Evolutionary conservation across 2,888 invertebrate species (phyloP), one percentile per base, ranked within the genome.

Genomic region (Oscheius myriophilus): DNA sequence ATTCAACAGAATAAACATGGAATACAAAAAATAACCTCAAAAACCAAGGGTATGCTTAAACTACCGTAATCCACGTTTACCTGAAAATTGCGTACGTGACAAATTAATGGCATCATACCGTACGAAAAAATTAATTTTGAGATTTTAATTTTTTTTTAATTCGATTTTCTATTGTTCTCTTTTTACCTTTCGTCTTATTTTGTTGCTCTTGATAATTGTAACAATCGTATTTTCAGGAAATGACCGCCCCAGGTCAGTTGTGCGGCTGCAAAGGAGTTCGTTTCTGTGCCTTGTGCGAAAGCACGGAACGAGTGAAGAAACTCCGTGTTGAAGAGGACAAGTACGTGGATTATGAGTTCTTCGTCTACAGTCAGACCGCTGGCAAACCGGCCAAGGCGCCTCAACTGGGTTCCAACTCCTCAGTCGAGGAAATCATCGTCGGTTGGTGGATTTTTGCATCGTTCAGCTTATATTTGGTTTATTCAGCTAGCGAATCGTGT

Each of bases 201-300:
- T 33, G 3, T 33, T 33, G 33, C 33, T 33, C 3, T 33, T 33
- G 3, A 33, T 33, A 33, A 33, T 18, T 46, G 4, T 7, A 46
- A 53, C 6, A 18, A 53, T 9, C 3, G 18, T 25, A 4, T 25
- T 53, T 25, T 25, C 3, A 25, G 16, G n/a, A 63, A 21, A 63
- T 49, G 65, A 54, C 23, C 12, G 41, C 41, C 12, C 18, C 41
- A 3, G 61, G 33, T 7, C 25, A 49, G 33, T n/a, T 21, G n/a
- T 96, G 96, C 88, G 95, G 94, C 49, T 96, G 96, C 87, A 96
- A 96, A 89, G 94, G 95, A 2, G 92, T 92, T 77, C 90, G 96
- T 79, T 93, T 93, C 1, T 96, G 96, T 87, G 89, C 94, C 25
- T 88, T 92, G 69, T 96, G 96, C 87, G 94, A 95, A 89, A 89